Evolutionary conservation across 2,113 vertebrate genomes (phyloP).

Genomic region (Paramormyrops kingsleyae): DNA sequence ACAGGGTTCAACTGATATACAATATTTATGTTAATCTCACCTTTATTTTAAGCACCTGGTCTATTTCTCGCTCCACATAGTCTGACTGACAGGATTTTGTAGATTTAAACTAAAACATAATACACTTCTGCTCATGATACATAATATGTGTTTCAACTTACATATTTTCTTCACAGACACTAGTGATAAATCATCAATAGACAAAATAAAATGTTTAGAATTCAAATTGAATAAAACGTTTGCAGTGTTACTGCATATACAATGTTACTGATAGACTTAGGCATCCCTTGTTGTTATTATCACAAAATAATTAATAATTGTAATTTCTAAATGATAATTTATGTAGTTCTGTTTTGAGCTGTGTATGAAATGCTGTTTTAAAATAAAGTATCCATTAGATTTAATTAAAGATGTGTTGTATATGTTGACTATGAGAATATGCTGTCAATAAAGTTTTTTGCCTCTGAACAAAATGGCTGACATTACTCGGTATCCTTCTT

Average conservation of each 20-base stretch:
- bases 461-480: conserved; percentile 54
- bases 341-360: not conserved
- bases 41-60: not conserved
- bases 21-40: not conserved
- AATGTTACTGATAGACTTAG: not conserved
- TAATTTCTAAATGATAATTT: not conserved
- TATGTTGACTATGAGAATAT: not conserved
- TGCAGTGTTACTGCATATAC: not conserved
- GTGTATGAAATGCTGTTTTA: not conserved
- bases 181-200: not conserved
- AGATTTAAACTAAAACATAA: not conserved
- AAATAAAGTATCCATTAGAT: not conserved
- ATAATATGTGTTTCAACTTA: not conserved
- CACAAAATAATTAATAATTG: not conserved
- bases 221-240: not conserved
- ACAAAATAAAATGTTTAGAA: not conserved
- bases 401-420: not conserved
- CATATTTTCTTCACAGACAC: not conserved
- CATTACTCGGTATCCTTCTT: conserved; percentile 44
- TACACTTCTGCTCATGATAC: not conserved
- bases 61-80: not conserved
- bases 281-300: not conserved
- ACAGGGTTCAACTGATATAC: not conserved
- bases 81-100: not conserved
- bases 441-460: conserved; percentile 50